Evolutionary conservation across 2,888 invertebrate genomes (phyloP), one percentile per base, ranked within the genome.

Genomic region (Gari tellinella): DNA sequence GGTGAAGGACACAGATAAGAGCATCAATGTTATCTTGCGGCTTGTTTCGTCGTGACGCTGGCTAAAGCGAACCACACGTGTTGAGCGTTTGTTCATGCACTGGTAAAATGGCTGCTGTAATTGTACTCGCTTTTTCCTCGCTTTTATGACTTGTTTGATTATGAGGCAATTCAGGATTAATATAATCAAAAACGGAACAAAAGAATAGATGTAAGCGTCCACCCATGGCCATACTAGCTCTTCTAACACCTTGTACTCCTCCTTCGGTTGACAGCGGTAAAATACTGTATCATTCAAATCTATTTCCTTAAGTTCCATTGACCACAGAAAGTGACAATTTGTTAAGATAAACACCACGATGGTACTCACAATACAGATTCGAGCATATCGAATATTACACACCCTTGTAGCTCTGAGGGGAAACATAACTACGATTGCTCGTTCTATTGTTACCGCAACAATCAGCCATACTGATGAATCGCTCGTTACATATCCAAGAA

Each of bases 391-490:
- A 10, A 75, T 60, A 43, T 81, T 86, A 58, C 88, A 88, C 37
- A 87, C 72, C 19, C 67, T 48, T 12, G 72, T 78, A 1, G 88
- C 86, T 21, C 83, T 77, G 7, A 90, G 67, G 10, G 90, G 90
- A 60, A 85, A 73, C 51, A 81, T 82, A 2, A 89, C 88, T 14
- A 85, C 89, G n/a, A 88, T 82, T 60, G 83, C 85, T 17, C 89
- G 65, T 62, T 89, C 89, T 12, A 84, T 68, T 5, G 83, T 83
- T 4, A 81, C 83, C 0, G 81, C 78, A 10, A 81, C 70, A 31
- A 89, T 88, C 4, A 91, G 73, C 90, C 90, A 91, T 3, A 89
- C 90, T 0, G 89, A 88, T 8, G 85, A 82, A 64, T 89, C 88
- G 58, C 90, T 90, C 60, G 85, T 81, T 10, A 88, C 80, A 68